phyloP scores from a whole-genome alignment of 1,140 invertebrate genomes.

The Orchestia grillus region DNA sequence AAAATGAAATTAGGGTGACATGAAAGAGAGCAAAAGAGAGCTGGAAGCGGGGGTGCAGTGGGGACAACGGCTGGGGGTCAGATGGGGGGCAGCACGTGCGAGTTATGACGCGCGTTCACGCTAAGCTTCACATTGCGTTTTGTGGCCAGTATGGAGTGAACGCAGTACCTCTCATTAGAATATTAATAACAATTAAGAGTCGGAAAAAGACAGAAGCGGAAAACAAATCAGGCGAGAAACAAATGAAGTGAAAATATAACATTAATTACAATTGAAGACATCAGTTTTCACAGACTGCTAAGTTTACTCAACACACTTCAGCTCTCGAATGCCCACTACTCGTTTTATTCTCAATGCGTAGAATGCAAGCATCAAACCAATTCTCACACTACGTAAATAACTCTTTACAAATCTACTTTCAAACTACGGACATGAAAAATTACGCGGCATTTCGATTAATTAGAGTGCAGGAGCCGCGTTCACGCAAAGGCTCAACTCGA shows the following conservation, averaged over 20 bases:
- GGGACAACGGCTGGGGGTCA: neutral
- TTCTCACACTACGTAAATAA: neutral
- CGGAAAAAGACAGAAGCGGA: neutral
- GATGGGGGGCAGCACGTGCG: conserved; percentile 39
- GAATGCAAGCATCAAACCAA: neutral
- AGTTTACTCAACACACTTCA: too few species aligned
- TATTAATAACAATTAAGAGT: neutral
- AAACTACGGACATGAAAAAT: neutral
- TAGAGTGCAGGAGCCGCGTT: neutral
- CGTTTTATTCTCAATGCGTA: neutral
- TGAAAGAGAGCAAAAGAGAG: conserved; percentile 42
- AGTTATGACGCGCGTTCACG: neutral
- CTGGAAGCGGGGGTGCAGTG: conserved; percentile 4
- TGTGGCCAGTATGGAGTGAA: neutral
- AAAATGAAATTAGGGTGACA: neutral
- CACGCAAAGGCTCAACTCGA: neutral
- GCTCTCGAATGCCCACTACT: too few species aligned
- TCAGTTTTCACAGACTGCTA: too few species aligned
- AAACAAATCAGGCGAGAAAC: neutral
- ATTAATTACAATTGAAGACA: too few species aligned
- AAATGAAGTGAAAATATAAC: too few species aligned
- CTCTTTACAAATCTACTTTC: neutral
- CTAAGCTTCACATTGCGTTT: neutral
- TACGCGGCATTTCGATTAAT: neutral
- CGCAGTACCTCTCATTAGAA: neutral